These are phyloP conservation scores for Acromyrmex heyeri DNA, from an alignment of 1,140 invertebrate genomes.

Conservation along the genomic window DNA sequence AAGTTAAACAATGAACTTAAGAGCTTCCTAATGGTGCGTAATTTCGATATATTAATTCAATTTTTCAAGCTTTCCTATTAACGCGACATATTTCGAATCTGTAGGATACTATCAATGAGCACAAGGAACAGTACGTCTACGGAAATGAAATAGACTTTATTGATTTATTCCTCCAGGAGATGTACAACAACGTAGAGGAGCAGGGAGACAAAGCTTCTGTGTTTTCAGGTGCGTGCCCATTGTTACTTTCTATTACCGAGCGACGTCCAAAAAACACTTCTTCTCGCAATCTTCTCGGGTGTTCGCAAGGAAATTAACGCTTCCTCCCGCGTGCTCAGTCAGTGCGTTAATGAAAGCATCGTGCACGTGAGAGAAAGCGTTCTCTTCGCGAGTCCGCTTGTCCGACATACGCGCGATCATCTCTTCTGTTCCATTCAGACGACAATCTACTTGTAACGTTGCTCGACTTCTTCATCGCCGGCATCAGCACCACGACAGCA, in stretches of 20 bases:
- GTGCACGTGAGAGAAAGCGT: slow-evolving; percentile 32
- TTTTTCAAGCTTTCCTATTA: not conserved
- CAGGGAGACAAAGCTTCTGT: slow-evolving; percentile 81
- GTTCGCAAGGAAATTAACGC: slow-evolving; percentile 21
- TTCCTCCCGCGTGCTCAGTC: not conserved
- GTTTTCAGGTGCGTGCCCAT: slow-evolving; percentile 87
- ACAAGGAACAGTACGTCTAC: slow-evolving; percentile 86
- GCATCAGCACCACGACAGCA: slow-evolving; percentile 91
- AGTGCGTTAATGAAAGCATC: slow-evolving; percentile 19
- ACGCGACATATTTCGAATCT: slow-evolving; percentile 37
- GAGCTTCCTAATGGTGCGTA: slow-evolving; percentile 86
- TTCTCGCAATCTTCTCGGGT: not conserved
- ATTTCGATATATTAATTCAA: not conserved
- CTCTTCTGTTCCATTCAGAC: slow-evolving; percentile 83
- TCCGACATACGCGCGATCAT: not conserved
- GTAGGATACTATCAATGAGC: slow-evolving; percentile 88
- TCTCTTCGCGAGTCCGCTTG: not conserved
- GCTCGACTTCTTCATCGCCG: slow-evolving; percentile 91
- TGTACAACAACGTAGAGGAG: slow-evolving; percentile 81
- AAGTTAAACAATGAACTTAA: slow-evolving; percentile 89
- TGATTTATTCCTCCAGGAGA: slow-evolving; percentile 92
- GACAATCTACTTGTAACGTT: slow-evolving; percentile 91
- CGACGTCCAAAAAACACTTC: not conserved
- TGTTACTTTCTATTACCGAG: not conserved
- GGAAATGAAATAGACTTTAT: slow-evolving; percentile 90